Conservation (phyloP, 2,797 vertebrate species). For the Decapterus maruadsi region DNA sequence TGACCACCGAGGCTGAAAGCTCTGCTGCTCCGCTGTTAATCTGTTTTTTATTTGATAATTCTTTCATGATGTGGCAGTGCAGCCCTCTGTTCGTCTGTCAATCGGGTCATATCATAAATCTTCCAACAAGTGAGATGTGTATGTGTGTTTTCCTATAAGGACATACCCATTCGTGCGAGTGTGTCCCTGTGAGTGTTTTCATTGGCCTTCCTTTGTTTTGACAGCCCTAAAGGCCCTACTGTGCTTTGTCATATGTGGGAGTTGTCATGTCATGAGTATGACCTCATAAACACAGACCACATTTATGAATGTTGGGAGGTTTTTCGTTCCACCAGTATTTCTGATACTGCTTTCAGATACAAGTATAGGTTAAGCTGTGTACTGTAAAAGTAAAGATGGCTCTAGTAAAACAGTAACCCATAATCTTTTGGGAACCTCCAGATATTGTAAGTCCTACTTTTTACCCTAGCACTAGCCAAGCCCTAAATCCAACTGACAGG, state of each 20-base stretch:
- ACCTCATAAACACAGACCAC: conserved; percentile 62
- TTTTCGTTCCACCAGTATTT: background rate
- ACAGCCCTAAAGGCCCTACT: conserved; percentile 74
- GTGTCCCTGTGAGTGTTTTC: conserved; percentile 62
- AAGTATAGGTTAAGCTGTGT: background rate
- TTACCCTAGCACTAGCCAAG: background rate
- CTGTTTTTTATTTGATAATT: conserved; percentile 34
- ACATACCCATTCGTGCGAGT: conserved; percentile 39
- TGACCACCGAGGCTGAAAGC: conserved; percentile 24
- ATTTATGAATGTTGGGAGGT: conserved; percentile 42
- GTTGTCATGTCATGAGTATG: conserved; percentile 65
- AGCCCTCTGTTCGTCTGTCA: conserved; percentile 6
- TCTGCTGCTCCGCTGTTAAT: conserved; percentile 21
- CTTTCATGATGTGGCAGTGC: conserved; percentile 23
- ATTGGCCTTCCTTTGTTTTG: conserved; percentile 76
- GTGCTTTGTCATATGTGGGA: conserved; percentile 78
- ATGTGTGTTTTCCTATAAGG: conserved; percentile 40
- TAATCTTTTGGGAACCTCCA: background rate
- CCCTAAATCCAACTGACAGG: conserved; percentile 4
- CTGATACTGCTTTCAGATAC: conserved; percentile 11
- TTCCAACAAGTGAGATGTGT: background rate
- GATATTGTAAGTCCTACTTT: background rate
- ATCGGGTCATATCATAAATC: conserved; percentile 11
- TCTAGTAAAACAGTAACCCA: background rate
- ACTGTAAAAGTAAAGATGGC: background rate